Evolutionary conservation across 2,113 vertebrate genomes (phyloP), one percentile per base, ranked within the genome.

Genomic region (Muntiacus muntjak): DNA sequence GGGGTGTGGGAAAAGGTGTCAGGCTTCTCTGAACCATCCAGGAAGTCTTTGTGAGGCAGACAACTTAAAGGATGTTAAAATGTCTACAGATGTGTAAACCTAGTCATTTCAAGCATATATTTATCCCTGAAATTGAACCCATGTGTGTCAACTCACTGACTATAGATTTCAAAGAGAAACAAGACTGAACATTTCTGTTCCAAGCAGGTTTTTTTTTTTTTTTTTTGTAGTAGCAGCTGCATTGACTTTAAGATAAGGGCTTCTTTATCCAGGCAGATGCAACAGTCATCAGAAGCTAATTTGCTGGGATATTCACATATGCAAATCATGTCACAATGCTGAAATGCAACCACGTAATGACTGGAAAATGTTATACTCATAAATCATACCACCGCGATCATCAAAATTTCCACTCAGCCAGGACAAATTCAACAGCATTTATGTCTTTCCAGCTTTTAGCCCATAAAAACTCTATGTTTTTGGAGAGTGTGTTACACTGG

Each of bases 391-490:
- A 98, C 99, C 99, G 99, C 97, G 96, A 99, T 99, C 99, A 99
- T 99, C 99, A 99, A 99, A 99, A 99, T 99, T 99, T 99, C 99
- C 99, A 99, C 99, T 99, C 99, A 99, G 99, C 99, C 99, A 99
- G 99, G 99, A 99, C 99, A 99, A 99, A 99, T 99, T 98, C 99
- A 98, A 98, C 98, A 98, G 98, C 98, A 99, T 98, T 99, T 99
- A 99, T 98, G 98, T 99, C 98, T 99, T 99, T 99, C 98, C 98
- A 99, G 98, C 97, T 98, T 98, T 99, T 98, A 98, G 98, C 98
- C 98, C 98, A 98, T 99, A 98, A 99, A 99, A 99, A 98, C 98
- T 98, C 98, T 93, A 95, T 98, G 98, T 98, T 99, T 99, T 99
- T 98, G 98, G 98, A 99, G 98, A 97, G 98, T 98, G 95, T 97